Evolutionary conservation across 2,888 invertebrate species (phyloP).

Genomic region (Sphaerophoria rueppellii): DNA sequence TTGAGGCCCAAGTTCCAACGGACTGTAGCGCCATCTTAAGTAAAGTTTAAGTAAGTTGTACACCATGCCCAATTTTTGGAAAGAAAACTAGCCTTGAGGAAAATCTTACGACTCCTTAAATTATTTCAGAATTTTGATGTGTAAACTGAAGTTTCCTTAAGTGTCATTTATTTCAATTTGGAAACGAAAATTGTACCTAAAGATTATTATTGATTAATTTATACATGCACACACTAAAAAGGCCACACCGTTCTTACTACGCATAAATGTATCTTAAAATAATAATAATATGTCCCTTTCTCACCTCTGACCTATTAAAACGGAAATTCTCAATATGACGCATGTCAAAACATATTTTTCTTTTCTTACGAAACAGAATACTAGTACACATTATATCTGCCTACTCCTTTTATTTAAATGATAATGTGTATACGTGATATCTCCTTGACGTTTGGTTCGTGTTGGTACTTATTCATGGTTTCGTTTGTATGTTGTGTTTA

Average conservation of each 20-base stretch:
- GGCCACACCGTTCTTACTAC: neutral
- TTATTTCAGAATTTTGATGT: no score
- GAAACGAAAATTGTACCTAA: no score
- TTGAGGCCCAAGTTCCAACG: no score
- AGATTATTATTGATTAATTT: neutral
- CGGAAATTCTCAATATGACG: slow-evolving; percentile 63
- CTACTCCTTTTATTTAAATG: slow-evolving; percentile 15
- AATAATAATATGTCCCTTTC: slow-evolving; percentile 35
- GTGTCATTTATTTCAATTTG: no score
- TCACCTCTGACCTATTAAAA: slow-evolving; percentile 70
- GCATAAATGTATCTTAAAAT: slow-evolving; percentile 35
- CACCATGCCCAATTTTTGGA: no score
- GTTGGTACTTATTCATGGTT: neutral
- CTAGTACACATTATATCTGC: slow-evolving; percentile 22
- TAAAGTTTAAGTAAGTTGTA: no score
- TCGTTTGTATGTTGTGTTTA: slow-evolving; percentile 20
- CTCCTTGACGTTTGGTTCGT: slow-evolving; percentile 13
- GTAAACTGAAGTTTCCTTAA: no score
- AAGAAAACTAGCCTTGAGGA: no score
- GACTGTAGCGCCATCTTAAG: no score
- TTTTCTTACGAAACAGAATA: slow-evolving; percentile 46
- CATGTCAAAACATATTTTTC: slow-evolving; percentile 66
- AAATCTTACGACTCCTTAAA: no score
- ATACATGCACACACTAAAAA: neutral
- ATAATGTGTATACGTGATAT: neutral